Evolutionary conservation across 1,140 invertebrate genomes (phyloP), one percentile per base, ranked within the genome.

Genomic region (Sinonovacula constricta): DNA sequence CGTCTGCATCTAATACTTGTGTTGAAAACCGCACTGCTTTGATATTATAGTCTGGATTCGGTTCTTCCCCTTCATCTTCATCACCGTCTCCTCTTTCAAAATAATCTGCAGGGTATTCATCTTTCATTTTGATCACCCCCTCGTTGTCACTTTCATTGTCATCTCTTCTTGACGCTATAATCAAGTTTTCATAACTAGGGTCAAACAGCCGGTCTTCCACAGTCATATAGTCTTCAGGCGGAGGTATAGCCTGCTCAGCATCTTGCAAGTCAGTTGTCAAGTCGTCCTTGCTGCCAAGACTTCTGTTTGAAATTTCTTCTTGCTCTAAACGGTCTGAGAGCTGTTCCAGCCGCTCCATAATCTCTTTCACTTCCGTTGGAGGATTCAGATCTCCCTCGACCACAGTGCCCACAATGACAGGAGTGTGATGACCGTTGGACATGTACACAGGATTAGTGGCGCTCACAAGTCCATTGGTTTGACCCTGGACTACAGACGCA

Each of bases 11-110:
- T 12, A 82, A 39, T 5, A 82, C 80, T 59, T 79, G 54, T 10
- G 65, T 51, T 10, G 60, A 54, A 33, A 82, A 82, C 39, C 80
- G 15, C 14, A 82, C 80, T 49, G 60, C 60, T 26, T 82, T 82
- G 10, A 72, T 39, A 2, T 82, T 49, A 51, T 82, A 82, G 36
- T 82, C 80, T 3, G 76, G 75, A 56, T 74, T 68, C 31, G 80
- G 80, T 70, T 82, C 80, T 31, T 82, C 80, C 4, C 33, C 49
- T 24, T 68, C 68, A 10, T 68, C 53, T 24, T 22, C 18, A 18
- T 36, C n/a, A 12, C 51, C 18, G 7, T 22, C 54, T 10, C 56
- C 53, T 2, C 31, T 66, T 36, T 0, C 34, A 56, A 5, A 60
- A 22, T 49, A 24, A 12, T 39, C 18, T 10, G 7, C 54, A 22